phyloP scores from a whole-genome alignment of 2,113 vertebrate genomes.

The Carlito syrichta region DNA sequence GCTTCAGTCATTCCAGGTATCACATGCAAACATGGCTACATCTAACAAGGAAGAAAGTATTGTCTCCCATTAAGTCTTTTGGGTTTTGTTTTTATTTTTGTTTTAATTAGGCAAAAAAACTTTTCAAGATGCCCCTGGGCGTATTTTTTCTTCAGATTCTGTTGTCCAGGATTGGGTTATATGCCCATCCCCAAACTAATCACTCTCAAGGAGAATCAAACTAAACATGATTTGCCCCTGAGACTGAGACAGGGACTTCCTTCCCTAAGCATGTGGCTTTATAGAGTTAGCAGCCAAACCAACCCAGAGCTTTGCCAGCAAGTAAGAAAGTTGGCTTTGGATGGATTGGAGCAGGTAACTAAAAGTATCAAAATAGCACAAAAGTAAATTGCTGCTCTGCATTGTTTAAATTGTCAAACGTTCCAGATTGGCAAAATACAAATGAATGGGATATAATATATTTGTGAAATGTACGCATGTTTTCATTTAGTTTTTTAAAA shows the following conservation, averaged over 20 bases:
- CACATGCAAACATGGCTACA: background rate
- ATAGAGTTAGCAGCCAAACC: background rate
- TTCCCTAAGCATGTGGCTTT: background rate
- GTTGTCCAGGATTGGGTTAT: background rate
- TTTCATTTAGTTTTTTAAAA: background rate
- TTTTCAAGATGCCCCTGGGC: background rate
- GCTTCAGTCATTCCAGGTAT: background rate
- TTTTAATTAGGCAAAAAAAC: background rate
- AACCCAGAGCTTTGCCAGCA: background rate
- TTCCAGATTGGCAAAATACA: slow-evolving; percentile 12
- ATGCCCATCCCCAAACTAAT: background rate
- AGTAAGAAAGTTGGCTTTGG: background rate
- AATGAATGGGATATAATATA: background rate
- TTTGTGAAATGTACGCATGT: background rate
- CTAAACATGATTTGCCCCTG: background rate
- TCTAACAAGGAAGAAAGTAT: background rate
- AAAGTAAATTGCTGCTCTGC: background rate
- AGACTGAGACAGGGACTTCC: no score
- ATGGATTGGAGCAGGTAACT: background rate
- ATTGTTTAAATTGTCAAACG: background rate
- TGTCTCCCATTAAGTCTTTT: background rate
- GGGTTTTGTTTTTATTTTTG: background rate
- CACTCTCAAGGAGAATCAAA: background rate
- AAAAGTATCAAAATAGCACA: background rate
- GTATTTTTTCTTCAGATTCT: background rate